Evolutionary conservation across 1,140 invertebrate species (phyloP).

Genomic region (Arctopsyche grandis): DNA sequence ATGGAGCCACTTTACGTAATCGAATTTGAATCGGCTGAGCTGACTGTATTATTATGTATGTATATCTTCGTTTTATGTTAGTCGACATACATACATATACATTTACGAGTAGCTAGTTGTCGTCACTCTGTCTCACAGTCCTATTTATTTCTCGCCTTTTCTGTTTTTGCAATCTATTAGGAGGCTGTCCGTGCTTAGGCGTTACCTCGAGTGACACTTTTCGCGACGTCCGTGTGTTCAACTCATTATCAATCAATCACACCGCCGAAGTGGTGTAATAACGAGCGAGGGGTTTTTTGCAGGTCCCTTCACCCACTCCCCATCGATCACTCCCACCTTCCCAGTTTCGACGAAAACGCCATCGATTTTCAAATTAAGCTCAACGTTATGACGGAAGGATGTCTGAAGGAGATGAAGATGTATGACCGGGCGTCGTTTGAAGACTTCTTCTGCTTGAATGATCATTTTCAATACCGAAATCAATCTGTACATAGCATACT

Average conservation of each 20-base stretch:
- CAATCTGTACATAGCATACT: not conserved
- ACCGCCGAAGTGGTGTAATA: conserved; percentile 9
- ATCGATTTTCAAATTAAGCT: conserved; percentile 11
- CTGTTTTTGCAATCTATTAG: conserved; percentile 1
- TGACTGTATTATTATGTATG: no score
- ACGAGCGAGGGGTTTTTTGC: not conserved
- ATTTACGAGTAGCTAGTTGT: no score
- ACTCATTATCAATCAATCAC: conserved; percentile 10
- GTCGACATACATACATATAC: no score
- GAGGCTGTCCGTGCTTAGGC: not conserved
- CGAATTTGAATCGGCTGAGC: no score
- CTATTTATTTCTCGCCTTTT: not conserved
- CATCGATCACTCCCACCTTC: not conserved
- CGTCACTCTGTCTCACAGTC: no score
- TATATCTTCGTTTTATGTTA: no score
- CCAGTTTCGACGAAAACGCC: not conserved
- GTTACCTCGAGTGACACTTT: conserved; percentile 6
- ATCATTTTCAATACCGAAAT: not conserved
- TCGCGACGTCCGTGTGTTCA: conserved; percentile 9
- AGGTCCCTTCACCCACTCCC: not conserved
- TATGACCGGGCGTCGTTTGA: not conserved
- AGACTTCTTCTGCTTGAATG: not conserved
- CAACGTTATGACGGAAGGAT: conserved; percentile 9
- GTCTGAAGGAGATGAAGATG: conserved; percentile 6
- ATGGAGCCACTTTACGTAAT: no score